Evolutionary conservation across 2,797 vertebrate species (phyloP).

Genomic region (Octomys mimax): DNA sequence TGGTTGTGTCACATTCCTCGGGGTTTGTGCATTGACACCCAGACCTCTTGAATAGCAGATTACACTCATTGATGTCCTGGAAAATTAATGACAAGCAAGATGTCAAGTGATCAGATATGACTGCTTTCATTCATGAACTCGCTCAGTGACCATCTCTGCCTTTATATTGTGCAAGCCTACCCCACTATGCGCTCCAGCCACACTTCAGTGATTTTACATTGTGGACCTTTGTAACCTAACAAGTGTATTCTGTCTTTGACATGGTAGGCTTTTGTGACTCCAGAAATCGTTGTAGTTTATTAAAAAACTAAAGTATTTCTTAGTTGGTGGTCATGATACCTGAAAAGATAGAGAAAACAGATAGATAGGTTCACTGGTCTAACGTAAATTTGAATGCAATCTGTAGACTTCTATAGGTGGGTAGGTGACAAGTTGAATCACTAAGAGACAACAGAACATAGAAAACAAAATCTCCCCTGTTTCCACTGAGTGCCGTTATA

Average conservation of each 20-base stretch:
- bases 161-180: background rate
- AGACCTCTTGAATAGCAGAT: background rate
- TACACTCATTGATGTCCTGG: background rate
- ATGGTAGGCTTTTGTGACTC: background rate
- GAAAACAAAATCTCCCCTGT: background rate
- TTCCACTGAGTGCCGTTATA: background rate
- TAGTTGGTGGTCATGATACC: background rate
- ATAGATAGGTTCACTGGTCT: constrained; percentile 1
- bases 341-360: background rate
- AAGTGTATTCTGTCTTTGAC: background rate
- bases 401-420: background rate
- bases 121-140: background rate
- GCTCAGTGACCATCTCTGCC: background rate
- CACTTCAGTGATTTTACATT: background rate
- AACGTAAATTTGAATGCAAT: constrained; percentile 6
- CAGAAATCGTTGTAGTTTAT: constrained; percentile 39
- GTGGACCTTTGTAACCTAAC: background rate
- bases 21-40: background rate
- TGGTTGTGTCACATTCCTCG: background rate
- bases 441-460: background rate
- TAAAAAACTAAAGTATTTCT: background rate
- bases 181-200: background rate
- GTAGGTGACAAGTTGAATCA: background rate
- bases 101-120: background rate
- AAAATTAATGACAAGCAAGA: background rate